These are phyloP conservation scores for Dendrolimus kikuchii DNA, from an alignment of 1,140 invertebrate genomes.

Conservation along the genomic window DNA sequence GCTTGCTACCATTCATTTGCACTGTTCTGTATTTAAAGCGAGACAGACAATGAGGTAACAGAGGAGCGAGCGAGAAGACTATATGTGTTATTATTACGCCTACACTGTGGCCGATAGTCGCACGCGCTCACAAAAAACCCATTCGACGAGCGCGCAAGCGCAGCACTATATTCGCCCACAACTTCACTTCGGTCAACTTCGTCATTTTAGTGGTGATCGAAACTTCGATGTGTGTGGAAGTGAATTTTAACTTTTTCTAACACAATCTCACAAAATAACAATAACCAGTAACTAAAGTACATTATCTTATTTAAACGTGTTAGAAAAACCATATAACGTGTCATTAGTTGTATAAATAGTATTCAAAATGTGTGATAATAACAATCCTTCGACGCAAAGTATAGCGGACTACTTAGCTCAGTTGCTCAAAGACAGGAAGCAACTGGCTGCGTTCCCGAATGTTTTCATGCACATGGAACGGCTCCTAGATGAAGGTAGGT, in stretches of 20 bases:
- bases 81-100: conserved; percentile 59
- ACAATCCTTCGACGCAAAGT: conserved; percentile 89
- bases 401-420: conserved; percentile 99
- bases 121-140: conserved; percentile 67
- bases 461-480: conserved; percentile 99
- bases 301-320: conserved; percentile 55
- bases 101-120: conserved; percentile 59
- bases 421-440: conserved; percentile 99
- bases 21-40: conserved; percentile 24
- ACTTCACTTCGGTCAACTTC: conserved; percentile 69
- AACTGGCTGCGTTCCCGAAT: conserved; percentile 98
- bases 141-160: conserved; percentile 63
- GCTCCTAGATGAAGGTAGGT: conserved; percentile 98
- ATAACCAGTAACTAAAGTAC: conserved; percentile 67
- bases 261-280: conserved; percentile 67
- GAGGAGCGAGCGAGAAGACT: conserved; percentile 38
- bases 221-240: conserved; percentile 69
- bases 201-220: conserved; percentile 69
- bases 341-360: conserved; percentile 62
- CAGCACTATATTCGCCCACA: conserved; percentile 68
- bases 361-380: conserved; percentile 82
- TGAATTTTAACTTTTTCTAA: conserved; percentile 71
- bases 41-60: conserved; percentile 15
- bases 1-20: conserved; percentile 20
- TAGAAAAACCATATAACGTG: conserved; percentile 59